Evolutionary conservation across 2,888 invertebrate genomes (phyloP), one percentile per base, ranked within the genome.

Genomic region (Conus canariensis): DNA sequence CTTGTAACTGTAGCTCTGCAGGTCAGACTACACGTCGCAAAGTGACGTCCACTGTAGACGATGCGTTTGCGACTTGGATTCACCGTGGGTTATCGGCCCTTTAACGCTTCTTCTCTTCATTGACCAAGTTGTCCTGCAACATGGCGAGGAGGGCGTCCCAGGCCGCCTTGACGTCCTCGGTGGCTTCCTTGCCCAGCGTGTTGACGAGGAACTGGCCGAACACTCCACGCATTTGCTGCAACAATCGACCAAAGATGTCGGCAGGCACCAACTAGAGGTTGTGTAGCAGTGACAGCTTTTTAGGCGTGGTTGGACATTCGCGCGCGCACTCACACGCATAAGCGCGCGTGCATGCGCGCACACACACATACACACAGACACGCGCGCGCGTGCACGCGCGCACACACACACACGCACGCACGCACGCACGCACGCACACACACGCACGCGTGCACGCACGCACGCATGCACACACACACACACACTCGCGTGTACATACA

Each of bases 191-290:
- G 0, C 88, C 88, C 80, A 88, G 80, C 7, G 59, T 25, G 30
- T 88, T 56, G 16, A 80, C 88, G n/a, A 88, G 88, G 80, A 88
- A 88, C 1, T 60, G 25, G 16, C 80, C 80, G 88, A 88, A 88
- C 88, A 88, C 88, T 22, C 80, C 77, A 4, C 88, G 77, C 88
- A 88, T 88, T 80, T 88, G 80, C 88, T 88, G 88, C 56, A 45
- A 14, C 10, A 14, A 60, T 2, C 14, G 60, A 14, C 30, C 30
- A 30, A 30, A 30, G 30, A 30, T 30, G 30, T 30, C 67, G 67
- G 67, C 74, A 7, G 8, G n/a, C 74, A 74, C 74, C 8, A 16
- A 4, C 74, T 8, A 16, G n/a, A 1, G 30, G 30, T 30, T 30
- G 30, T 30, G 30, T 30, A 2, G 30, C 30, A 30, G 30, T 2